Evolutionary conservation across 2,888 invertebrate species (phyloP).

Genomic region (Pyrochroa serraticornis): DNA sequence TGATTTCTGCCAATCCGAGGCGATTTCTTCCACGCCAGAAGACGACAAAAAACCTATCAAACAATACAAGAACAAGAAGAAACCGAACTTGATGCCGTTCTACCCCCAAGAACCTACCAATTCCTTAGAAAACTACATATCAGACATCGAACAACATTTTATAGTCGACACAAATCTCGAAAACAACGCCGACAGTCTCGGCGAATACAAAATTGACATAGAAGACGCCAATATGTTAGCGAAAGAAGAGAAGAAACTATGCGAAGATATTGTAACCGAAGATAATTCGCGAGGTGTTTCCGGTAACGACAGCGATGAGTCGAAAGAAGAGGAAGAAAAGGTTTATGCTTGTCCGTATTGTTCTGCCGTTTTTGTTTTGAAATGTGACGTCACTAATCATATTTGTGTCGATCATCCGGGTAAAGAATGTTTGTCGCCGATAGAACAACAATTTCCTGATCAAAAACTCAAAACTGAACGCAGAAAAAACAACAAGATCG

Average conservation of each 20-base stretch:
- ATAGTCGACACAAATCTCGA: slow-evolving; percentile 14
- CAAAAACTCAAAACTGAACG: slow-evolving; percentile 14
- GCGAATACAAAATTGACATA: slow-evolving; percentile 21
- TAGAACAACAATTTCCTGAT: slow-evolving; percentile 1
- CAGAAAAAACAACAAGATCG: slow-evolving; percentile 49
- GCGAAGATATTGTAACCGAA: neutral
- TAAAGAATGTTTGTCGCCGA: slow-evolving; percentile 9
- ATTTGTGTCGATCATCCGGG: slow-evolving; percentile 44
- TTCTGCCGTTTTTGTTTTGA: slow-evolving; percentile 42
- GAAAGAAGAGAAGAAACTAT: slow-evolving; percentile 5
- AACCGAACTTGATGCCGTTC: slow-evolving; percentile 15
- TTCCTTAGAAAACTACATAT: slow-evolving; percentile 16
- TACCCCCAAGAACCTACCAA: slow-evolving; percentile 5
- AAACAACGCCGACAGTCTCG: slow-evolving; percentile 6
- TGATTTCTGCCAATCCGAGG: slow-evolving; percentile 43
- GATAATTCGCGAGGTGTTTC: neutral
- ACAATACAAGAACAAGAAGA: slow-evolving; percentile 18
- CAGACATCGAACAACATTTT: slow-evolving; percentile 24
- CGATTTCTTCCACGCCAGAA: neutral
- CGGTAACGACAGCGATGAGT: slow-evolving; percentile 8
- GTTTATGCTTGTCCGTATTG: slow-evolving; percentile 47
- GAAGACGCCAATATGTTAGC: slow-evolving; percentile 10
- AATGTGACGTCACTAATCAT: slow-evolving; percentile 46
- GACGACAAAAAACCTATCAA: slow-evolving; percentile 20
- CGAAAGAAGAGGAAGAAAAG: neutral